Evolutionary conservation across 2,797 vertebrate species (phyloP).

Genomic region (Anisognathus igniventris): DNA sequence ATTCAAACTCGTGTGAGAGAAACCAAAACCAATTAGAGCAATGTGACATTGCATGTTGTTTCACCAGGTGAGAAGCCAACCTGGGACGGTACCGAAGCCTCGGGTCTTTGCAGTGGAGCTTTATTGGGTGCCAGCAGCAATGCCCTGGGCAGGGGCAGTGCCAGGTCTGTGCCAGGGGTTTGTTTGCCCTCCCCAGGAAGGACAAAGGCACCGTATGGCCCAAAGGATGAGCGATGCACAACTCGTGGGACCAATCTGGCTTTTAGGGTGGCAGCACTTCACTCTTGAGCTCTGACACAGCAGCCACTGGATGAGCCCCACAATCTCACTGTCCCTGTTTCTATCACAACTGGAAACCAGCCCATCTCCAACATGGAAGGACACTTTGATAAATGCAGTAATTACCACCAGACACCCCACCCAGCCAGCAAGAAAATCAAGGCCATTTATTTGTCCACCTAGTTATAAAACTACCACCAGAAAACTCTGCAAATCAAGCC

Average conservation of each 20-base stretch:
- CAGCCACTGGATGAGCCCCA: background rate
- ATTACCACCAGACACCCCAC: background rate
- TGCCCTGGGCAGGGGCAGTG: background rate
- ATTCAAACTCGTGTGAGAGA: background rate
- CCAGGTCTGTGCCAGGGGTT: background rate
- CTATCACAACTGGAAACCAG: background rate
- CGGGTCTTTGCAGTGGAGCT: background rate
- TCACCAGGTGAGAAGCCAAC: background rate
- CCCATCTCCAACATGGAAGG: background rate
- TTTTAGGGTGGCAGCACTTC: background rate
- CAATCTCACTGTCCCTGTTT: background rate
- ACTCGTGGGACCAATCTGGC: background rate
- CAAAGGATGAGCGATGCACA: background rate
- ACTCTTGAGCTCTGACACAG: background rate
- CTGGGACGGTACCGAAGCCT: background rate
- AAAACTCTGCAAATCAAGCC: background rate
- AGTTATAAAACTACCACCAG: background rate
- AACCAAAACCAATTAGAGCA: background rate
- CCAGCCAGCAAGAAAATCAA: background rate
- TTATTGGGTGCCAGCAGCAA: accelerated
- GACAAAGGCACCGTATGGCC: background rate
- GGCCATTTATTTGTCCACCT: background rate
- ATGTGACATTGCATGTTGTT: accelerated
- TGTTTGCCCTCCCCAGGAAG: background rate
- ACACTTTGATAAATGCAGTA: background rate